Conservation (phyloP, 2,113 vertebrate species). For the Hemibagrus wyckioides region DNA sequence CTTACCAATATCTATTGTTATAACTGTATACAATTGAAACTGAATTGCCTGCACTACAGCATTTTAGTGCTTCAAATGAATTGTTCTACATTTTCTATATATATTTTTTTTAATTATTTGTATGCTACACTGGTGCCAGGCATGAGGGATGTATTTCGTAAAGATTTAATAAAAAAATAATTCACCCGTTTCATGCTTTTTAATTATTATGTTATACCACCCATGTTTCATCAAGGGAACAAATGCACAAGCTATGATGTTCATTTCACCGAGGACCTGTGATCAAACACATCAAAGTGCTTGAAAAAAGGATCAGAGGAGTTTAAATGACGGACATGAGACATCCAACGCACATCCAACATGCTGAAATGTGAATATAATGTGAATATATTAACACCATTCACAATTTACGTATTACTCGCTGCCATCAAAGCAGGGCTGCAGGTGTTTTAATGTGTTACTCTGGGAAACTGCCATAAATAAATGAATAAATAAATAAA, state of each 20-base stretch:
- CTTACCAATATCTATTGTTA: not conserved
- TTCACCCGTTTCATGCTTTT: constrained; percentile 27
- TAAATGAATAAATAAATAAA: constrained; percentile 2
- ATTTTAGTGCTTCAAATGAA: not conserved
- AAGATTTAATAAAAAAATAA: not conserved
- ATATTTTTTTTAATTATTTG: not conserved
- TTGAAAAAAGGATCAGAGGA: constrained; percentile 48
- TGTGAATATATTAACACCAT: constrained; percentile 47
- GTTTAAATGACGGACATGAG: constrained; percentile 43
- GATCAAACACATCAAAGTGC: constrained; percentile 52
- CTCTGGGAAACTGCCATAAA: not conserved
- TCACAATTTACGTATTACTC: constrained; percentile 11
- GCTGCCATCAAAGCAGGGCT: constrained; percentile 44
- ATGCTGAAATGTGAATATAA: constrained; percentile 30
- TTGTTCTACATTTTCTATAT: too few relatives aligned
- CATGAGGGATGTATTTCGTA: not conserved
- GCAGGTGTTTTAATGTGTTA: constrained; percentile 47
- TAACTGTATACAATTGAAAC: not conserved
- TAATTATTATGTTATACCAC: constrained; percentile 6
- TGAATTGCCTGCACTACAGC: not conserved
- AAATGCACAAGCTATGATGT: constrained; percentile 42
- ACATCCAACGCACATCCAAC: constrained; percentile 44
- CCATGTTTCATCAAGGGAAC: constrained; percentile 40
- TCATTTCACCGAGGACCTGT: constrained; percentile 39
- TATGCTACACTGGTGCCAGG: not conserved